Evolutionary conservation across 1,140 invertebrate genomes (phyloP), one percentile per base, ranked within the genome.

Genomic region (Amyelois transitella): DNA sequence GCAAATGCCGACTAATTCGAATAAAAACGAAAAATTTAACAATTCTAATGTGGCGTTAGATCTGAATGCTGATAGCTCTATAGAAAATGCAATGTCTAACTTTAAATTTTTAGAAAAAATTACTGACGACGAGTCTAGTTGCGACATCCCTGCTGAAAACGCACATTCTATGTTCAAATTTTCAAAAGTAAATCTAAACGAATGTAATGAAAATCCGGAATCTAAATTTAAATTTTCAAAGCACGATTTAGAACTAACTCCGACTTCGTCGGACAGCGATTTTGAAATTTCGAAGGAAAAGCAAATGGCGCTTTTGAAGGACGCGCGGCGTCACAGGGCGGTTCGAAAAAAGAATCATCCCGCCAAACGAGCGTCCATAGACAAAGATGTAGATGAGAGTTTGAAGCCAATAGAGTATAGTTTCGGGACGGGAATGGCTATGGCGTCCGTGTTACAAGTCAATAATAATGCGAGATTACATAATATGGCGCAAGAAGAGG

Each of bases 401-500:
- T 53, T 82, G 14, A 70, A 72, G 48, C 85, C 85, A 48, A 75
- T 86, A 63, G 79, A 88, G 69, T 88, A 88, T 55, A 88, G 74
- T 58, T 86, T 89, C 17, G 88, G 88, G 0, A 82, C 88, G 0
- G 86, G 86, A 5, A 72, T 89, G 73, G 84, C 88, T 17, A 87
- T 89, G 76, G 88, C 88, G 0, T 88, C 86, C 0, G 70, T 89
- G 18, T 64, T 89, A 21, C 83, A 86, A 53, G 60, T 78, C 18
- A 78, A 80, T 48, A 73, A 43, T 25, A 64, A 62, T 22, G 63
- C 65, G 0, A 69, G 64, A 51, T 58, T 77, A n/a, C 66, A 65
- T 2, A 69, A 57, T 58, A 71, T 81, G 71, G 58, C 55, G 0
- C 62, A 72, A 14, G 84, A 87, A 44, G 84, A 87, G 17, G 69